Conservation (phyloP, 2,113 vertebrate genomes). For the Sialia sialis region DNA sequence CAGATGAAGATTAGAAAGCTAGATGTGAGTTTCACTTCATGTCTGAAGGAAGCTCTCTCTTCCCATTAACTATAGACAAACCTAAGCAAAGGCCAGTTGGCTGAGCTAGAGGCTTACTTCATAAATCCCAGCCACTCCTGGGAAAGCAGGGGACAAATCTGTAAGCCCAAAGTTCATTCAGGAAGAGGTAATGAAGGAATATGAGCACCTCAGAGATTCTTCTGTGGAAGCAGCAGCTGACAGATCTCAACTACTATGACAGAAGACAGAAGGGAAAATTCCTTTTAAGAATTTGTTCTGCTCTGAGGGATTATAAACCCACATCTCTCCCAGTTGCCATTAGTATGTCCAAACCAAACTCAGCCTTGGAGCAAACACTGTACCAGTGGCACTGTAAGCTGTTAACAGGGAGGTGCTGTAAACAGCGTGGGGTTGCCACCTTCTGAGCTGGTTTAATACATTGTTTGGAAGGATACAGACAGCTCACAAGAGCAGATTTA, state of each 20-base stretch:
- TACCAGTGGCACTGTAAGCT: background rate
- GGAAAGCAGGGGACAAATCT: background rate
- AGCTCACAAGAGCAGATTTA: background rate
- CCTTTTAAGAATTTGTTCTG: background rate
- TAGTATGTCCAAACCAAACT: background rate
- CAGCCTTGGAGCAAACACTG: background rate
- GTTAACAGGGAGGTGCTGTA: background rate
- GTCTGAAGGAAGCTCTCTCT: background rate
- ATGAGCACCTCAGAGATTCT: background rate
- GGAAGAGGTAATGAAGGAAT: background rate
- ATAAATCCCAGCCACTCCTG: background rate
- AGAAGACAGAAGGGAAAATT: background rate
- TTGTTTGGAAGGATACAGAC: background rate
- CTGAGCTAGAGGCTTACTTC: background rate
- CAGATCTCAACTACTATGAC: background rate
- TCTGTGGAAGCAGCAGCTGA: background rate
- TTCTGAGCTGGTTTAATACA: background rate
- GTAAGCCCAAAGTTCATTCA: background rate
- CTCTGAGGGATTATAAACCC: background rate
- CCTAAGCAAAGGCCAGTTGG: background rate
- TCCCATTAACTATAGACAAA: background rate
- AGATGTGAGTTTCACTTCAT: background rate
- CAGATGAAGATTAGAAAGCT: slow-evolving; percentile 11
- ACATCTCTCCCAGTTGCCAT: background rate
- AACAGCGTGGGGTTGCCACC: background rate